Evolutionary conservation across 2,113 vertebrate genomes (phyloP).

Genomic region (Shinisaurus crocodilurus): DNA sequence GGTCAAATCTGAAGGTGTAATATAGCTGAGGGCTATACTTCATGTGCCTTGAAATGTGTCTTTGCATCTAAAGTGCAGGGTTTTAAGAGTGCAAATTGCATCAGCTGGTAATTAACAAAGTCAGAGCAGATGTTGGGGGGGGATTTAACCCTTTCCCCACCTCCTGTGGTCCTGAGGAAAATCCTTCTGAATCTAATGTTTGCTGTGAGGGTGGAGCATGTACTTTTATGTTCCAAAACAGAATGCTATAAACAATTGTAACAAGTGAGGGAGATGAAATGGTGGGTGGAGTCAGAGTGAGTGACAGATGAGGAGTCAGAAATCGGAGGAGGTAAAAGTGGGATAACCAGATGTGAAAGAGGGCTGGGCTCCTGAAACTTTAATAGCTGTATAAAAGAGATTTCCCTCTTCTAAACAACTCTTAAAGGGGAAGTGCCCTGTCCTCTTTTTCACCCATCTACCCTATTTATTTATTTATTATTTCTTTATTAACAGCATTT

Average conservation of each 20-base stretch:
- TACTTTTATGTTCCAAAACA: not conserved
- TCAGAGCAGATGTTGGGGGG: not conserved
- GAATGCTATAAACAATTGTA: not conserved
- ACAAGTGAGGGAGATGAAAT: not conserved
- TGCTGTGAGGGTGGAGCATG: not conserved
- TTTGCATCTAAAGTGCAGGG: not conserved
- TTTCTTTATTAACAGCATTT: no score
- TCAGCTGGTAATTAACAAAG: not conserved
- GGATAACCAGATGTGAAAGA: not conserved
- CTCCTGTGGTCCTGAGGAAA: not conserved
- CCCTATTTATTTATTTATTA: no score
- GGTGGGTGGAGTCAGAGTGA: not conserved
- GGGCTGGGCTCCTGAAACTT: not conserved
- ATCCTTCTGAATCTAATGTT: not conserved
- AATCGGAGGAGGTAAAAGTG: not conserved
- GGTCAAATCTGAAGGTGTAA: no score
- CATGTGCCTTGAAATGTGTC: not conserved
- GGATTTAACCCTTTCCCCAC: not conserved
- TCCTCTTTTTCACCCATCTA: no score
- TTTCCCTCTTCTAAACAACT: no score
- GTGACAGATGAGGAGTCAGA: not conserved
- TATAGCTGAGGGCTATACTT: not conserved
- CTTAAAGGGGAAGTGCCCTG: no score
- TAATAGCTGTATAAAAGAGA: not conserved
- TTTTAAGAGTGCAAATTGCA: not conserved